Percentiles rank a stretch among this genome's conserved stretches.
Evolutionary conservation across 2,888 invertebrate genomes (phyloP).

Genomic region (Coenonympha glycerion): DNA sequence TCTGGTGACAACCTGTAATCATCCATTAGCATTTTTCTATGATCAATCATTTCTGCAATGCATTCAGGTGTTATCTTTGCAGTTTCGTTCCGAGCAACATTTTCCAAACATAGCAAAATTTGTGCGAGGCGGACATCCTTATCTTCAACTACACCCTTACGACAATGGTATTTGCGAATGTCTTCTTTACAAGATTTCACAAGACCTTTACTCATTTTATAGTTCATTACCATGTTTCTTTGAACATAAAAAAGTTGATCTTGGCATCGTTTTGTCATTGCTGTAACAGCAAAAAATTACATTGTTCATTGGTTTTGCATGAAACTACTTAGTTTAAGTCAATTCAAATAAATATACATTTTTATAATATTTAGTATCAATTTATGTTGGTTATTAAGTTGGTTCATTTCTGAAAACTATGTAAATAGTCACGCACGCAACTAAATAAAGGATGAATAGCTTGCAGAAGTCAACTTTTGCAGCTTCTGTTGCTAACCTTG

Average conservation of each 20-base stretch:
- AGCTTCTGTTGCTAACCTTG: too few relatives aligned
- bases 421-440: too few relatives aligned
- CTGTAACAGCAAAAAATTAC: conserved; percentile 38
- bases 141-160: conserved; percentile 86
- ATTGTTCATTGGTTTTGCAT: not conserved
- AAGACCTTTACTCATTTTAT: conserved; percentile 90
- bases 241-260: conserved; percentile 90
- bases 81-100: conserved; percentile 81
- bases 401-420: too few relatives aligned
- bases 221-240: conserved; percentile 92
- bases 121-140: conserved; percentile 90
- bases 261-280: conserved; percentile 82
- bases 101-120: conserved; percentile 94
- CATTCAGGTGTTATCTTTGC: conserved; percentile 86
- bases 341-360: not conserved
- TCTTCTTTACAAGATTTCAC: conserved; percentile 93
- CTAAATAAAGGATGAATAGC: too few relatives aligned
- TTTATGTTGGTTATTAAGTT: too few relatives aligned
- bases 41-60: conserved; percentile 90
- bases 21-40: conserved; percentile 92
- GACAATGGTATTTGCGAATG: conserved; percentile 89
- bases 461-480: too few relatives aligned
- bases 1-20: conserved; percentile 96
- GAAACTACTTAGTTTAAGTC: not conserved
- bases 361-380: too few relatives aligned